Evolutionary conservation across 1,140 invertebrate genomes (phyloP), one percentile per base, ranked within the genome.

Genomic region (Vollenhovia emeryi): DNA sequence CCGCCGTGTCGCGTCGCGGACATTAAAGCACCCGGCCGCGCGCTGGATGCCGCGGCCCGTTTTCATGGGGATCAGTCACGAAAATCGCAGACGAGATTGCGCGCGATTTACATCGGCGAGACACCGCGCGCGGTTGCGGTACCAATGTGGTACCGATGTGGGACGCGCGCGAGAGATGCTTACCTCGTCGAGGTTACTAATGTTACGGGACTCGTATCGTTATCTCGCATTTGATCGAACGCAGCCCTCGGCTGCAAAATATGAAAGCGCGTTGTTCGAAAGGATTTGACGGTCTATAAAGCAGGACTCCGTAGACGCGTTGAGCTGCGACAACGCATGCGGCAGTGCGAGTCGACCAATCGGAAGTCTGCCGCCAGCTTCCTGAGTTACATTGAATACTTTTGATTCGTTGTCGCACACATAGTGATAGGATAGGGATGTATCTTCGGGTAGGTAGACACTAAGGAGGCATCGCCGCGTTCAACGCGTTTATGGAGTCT

Each of bases 1-100:
- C n/a, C n/a, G n/a, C n/a, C n/a, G n/a, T n/a, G 87, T 88, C 73
- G 62, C 48, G 84, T 88, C 78, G 62, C 62, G 84, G 30, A 76
- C 82, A 66, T 75, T 84, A 87, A 85, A 80, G 64, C 86, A 45
- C 11, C 78, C 68, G 43, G 27, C 6, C 68, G 43, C 68, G 59
- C 73, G 57, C 60, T 27, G 55, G 15, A 24, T 33, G 33, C 50
- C 45, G 15, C 62, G 30, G 33, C 30, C n/a, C 30, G 30, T 66
- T 64, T 40, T 62, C 59, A 78, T 33, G 57, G 24, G 59, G 74
- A 69, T 69, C 43, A 43, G 48, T 79, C 76, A 69, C 62, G 76
- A 69, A 68, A 69, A 79, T 75, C 78, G 78, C 71, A n/a, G 55
- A 83, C 43, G 85, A 62, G 68, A 78, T 86, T 78, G 52, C 87